phyloP scores from a whole-genome alignment of 2,888 invertebrate genomes.

The Tetheella fluctuosa region DNA sequence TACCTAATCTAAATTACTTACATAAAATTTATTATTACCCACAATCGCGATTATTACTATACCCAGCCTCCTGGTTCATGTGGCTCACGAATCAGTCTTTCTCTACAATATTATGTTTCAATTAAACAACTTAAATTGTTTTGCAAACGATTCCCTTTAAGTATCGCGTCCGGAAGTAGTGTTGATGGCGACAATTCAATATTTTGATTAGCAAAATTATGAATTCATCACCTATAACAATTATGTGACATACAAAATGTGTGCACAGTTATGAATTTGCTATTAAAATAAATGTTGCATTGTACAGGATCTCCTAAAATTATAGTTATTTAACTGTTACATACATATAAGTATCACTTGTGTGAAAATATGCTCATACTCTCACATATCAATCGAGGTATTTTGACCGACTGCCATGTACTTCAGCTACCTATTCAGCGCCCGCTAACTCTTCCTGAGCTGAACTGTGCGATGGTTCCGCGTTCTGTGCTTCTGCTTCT shows the following conservation, averaged over 20 bases:
- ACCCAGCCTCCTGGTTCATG: conserved; percentile 43
- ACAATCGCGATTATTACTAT: conserved; percentile 41
- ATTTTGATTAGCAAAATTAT: conserved; percentile 5
- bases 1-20: conserved; percentile 28
- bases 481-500: conserved; percentile 70
- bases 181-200: not conserved
- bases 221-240: not conserved
- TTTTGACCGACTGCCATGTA: conserved; percentile 31
- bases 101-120: conserved; percentile 52
- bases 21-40: conserved; percentile 43
- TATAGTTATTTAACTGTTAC: conserved; percentile 46
- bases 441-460: conserved; percentile 56
- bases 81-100: conserved; percentile 71
- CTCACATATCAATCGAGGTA: conserved; percentile 41
- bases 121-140: conserved; percentile 48
- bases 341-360: conserved; percentile 18
- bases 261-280: conserved; percentile 23
- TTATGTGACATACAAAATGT: not conserved
- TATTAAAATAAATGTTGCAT: conserved; percentile 2
- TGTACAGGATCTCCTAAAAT: conserved; percentile 21
- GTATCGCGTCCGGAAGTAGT: conserved; percentile 21
- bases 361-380: conserved; percentile 35
- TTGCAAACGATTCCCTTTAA: conserved; percentile 11
- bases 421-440: conserved; percentile 23
- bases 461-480: conserved; percentile 73